Base-by-base conservation (phyloP, 30 jellyfish, hydroid and myxozoan species). In the Aurelia aurita region DNA sequence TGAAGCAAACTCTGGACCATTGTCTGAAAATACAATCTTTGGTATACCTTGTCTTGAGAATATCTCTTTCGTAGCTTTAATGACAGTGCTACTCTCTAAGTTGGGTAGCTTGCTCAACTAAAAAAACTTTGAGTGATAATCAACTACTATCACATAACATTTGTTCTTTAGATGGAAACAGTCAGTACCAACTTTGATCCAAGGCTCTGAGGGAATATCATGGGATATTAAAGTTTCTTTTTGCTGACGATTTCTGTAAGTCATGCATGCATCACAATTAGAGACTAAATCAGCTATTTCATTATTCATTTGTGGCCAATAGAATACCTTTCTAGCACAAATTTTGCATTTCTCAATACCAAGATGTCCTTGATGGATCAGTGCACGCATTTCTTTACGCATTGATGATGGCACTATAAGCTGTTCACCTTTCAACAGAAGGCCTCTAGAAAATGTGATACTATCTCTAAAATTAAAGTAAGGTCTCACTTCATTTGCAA, bases 111-210 rank as follows among this genome's bases (percentile, higher is more conserved):
- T 34, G 46, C 46, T 34, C 46, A 34, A 34, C 46, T 2, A 7
- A 34, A 34, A 34, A 34, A 34, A 2, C 46, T 34, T 34, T 34
- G 46, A 34, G 5, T 34, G 6, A 34, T 34, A 34, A 34, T 34
- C 46, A 34, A 34, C 88, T 25, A 59, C 60, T n/a, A 77, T 57
- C 49, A 73, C 57, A 57, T 77, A 58, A 28, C 58, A 39, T 53
- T 58, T 77, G 29, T 43, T 31, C 81, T 77, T 22, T 25, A 54
- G 12, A 27, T 57, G 81, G 25, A 53, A 77, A 59, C 58, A 31
- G 62, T 77, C 88, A 77, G 88, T 77, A 26, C 59, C 82, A 32
- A 80, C 87, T 66, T 80, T 80, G 44, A 47, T 43, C 91, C 91
- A 63, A 19, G 85, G 85, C 26, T 62, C 39, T 19, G 62, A 63